Evolutionary conservation across 2,797 vertebrate species (phyloP), one percentile per base, ranked within the genome.

Genomic region (Siniperca undulata): DNA sequence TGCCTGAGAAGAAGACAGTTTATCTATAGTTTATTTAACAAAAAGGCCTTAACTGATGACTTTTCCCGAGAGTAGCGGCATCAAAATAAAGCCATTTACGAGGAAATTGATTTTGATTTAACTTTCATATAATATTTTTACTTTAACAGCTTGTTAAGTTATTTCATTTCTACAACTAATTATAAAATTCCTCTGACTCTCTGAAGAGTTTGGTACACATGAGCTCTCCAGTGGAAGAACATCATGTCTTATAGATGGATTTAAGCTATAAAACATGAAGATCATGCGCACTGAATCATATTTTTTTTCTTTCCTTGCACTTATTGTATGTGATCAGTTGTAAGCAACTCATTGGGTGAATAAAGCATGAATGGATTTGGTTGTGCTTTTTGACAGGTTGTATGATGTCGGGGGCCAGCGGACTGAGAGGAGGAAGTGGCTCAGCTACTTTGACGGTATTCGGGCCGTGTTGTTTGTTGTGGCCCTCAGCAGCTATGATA

Each of bases 401-500:
- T 96, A 94, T 74, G 96, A 96, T 67, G 95, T 96, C 1, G 94
- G 95, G 2, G 93, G 90, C 27, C 95, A 95, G 89, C 80, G 81
- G 4, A 95, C 91, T 44, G 86, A 89, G 80, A 92, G 85, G 70
- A 94, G 90, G 84, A 96, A 95, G 88, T 96, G 96, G 95, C 92
- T 96, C 2, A 80, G 85, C 84, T 96, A 91, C 88, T 96, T 96
- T n/a, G 95, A 96, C 72, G 84, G 90, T 40, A 87, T 96, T 80
- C 89, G 93, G 11, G 94, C 92, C 0, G 89, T 96, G 71, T 38
- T 96, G 67, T 96, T 96, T 76, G 93, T 96, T 8, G 94, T 94
- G 77, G 93, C 94, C 16, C 92, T 96, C 36, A 96, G 92, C 90
- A 92, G 92, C 78, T 96, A 96, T 27, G 95, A 96, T 42, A 78